These are phyloP conservation scores for Synchiropus splendidus DNA, from an alignment of 2,113 vertebrate genomes.

Conservation along the genomic window DNA sequence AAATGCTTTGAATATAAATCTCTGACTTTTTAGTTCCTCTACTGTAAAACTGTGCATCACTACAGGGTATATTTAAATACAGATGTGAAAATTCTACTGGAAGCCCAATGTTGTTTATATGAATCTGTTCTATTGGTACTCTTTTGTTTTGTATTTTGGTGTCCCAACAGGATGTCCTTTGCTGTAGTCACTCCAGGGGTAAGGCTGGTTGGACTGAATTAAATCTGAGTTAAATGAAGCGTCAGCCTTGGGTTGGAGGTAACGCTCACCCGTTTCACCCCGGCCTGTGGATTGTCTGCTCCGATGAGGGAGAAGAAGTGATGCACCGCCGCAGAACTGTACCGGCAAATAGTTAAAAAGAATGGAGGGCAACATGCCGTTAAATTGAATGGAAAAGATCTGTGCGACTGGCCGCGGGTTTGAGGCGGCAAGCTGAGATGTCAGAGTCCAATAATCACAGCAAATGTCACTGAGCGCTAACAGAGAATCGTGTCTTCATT, in stretches of 20 bases:
- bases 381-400: conserved; percentile 56
- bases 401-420: conserved; percentile 26
- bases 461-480: conserved; percentile 48
- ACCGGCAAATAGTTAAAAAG: conserved; percentile 44
- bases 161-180: conserved; percentile 11
- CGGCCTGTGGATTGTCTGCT: conserved; percentile 18
- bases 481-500: conserved; percentile 29
- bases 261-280: conserved; percentile 32
- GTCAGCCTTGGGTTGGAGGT: conserved; percentile 26
- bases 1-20: conserved; percentile 30
- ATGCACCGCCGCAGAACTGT: conserved; percentile 32
- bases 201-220: conserved; percentile 52
- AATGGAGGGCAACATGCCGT: conserved; percentile 46
- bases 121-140: too few species aligned
- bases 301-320: conserved; percentile 32
- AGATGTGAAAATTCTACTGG: conserved; percentile 22
- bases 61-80: conserved; percentile 52
- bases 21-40: background rate
- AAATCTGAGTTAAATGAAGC: conserved; percentile 51
- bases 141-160: conserved; percentile 21
- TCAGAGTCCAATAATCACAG: conserved; percentile 50
- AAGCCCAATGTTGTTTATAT: conserved; percentile 17
- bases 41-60: conserved; percentile 23
- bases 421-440: conserved; percentile 34
- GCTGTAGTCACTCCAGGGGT: conserved; percentile 21